Conservation (phyloP, 2,113 vertebrate genomes). For the Oplegnathus fasciatus region DNA sequence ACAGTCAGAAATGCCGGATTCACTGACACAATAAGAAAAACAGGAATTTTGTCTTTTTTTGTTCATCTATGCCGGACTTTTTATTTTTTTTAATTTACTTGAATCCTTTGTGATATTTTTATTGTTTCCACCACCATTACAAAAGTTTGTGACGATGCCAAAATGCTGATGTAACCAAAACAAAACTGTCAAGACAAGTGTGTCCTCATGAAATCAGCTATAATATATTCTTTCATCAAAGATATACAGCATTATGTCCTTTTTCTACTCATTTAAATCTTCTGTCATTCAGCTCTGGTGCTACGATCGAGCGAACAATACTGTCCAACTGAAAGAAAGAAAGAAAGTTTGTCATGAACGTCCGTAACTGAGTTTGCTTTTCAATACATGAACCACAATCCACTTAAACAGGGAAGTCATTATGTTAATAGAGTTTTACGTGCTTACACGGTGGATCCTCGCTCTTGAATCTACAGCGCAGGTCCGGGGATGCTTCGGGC, state of each 20-base stretch:
- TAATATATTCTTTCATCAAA: slow-evolving; percentile 2
- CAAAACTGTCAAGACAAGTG: slow-evolving; percentile 43
- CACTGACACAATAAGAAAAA: slow-evolving; percentile 15
- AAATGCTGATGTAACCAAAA: slow-evolving; percentile 79
- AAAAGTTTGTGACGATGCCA: slow-evolving; percentile 41
- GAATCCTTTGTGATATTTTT: slow-evolving; percentile 17
- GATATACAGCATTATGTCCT: background rate
- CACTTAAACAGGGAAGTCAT: slow-evolving; percentile 82
- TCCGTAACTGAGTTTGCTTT: slow-evolving; percentile 79
- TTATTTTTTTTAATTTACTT: slow-evolving; percentile 11
- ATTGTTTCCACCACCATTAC: background rate
- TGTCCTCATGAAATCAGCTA: slow-evolving; percentile 1
- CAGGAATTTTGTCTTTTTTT: slow-evolving; percentile 35
- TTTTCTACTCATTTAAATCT: slow-evolving; percentile 8
- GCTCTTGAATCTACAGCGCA: slow-evolving; percentile 56
- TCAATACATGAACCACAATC: slow-evolving; percentile 76
- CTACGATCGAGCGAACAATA: slow-evolving; percentile 39
- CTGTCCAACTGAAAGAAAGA: slow-evolving; percentile 37
- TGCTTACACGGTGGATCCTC: slow-evolving; percentile 66
- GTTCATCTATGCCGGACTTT: slow-evolving; percentile 27
- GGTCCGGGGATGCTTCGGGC: slow-evolving; percentile 50
- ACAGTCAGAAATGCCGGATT: slow-evolving; percentile 29
- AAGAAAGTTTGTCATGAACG: slow-evolving; percentile 75
- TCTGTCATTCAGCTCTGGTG: slow-evolving; percentile 51
- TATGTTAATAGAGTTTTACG: slow-evolving; percentile 77